Evolutionary conservation across 2,113 vertebrate genomes (phyloP).

Genomic region (Xiphophorus couchianus): DNA sequence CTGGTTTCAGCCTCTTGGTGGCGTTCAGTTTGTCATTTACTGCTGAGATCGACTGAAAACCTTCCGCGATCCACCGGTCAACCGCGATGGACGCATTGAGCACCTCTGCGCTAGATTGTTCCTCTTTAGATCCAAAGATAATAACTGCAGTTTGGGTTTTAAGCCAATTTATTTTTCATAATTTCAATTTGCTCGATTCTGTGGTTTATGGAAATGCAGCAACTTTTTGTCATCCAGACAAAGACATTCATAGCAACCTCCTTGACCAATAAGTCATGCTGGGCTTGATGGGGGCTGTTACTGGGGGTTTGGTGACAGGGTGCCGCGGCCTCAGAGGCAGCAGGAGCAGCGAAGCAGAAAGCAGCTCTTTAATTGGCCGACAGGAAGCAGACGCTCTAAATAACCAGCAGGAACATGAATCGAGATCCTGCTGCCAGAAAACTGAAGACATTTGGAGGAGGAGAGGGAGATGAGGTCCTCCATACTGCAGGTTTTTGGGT

Average conservation of each 20-base stretch:
- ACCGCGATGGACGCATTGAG: too few species aligned
- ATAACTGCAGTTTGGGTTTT: too few species aligned
- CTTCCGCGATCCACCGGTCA: too few species aligned
- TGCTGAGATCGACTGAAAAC: too few species aligned
- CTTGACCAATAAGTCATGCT: slow-evolving; percentile 38
- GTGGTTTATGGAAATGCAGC: too few species aligned
- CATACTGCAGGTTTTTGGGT: not conserved
- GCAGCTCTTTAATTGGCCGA: slow-evolving; percentile 71
- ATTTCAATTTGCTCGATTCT: too few species aligned
- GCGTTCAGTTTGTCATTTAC: too few species aligned
- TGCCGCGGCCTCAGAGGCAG: slow-evolving; percentile 54
- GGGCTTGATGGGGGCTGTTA: slow-evolving; percentile 10
- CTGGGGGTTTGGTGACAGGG: slow-evolving; percentile 39
- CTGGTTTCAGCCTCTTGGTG: too few species aligned
- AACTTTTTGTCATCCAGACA: slow-evolving; percentile 44
- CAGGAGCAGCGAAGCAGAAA: slow-evolving; percentile 66
- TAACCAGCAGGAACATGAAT: slow-evolving; percentile 52
- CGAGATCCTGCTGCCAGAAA: slow-evolving; percentile 52
- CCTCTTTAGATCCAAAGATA: too few species aligned
- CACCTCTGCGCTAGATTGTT: too few species aligned
- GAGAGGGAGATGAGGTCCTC: not conserved
- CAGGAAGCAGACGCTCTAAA: slow-evolving; percentile 66
- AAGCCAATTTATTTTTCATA: too few species aligned
- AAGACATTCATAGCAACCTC: slow-evolving; percentile 29
- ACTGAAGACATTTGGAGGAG: slow-evolving; percentile 62